phyloP scores from a whole-genome alignment of 2,113 vertebrate genomes.

The Campylomormyrus tamandua region DNA sequence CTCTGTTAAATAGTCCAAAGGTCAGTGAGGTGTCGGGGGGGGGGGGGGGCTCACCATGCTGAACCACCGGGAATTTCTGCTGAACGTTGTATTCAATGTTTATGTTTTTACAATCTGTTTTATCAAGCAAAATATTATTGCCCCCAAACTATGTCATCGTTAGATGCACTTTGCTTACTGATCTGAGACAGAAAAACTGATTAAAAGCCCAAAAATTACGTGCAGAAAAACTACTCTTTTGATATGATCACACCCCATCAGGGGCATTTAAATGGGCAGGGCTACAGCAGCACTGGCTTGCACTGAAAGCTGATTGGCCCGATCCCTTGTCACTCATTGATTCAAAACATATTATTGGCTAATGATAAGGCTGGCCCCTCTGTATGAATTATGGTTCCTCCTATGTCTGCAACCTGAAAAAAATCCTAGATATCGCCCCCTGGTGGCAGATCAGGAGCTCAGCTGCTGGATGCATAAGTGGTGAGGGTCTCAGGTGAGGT shows the following conservation, averaged over 20 bases:
- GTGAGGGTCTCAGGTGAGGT: constrained; percentile 54
- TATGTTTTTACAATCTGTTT: background rate
- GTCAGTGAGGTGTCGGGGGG: background rate
- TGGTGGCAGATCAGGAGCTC: background rate
- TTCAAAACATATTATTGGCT: background rate
- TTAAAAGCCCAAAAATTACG: background rate
- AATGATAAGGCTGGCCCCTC: background rate
- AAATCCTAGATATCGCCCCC: background rate
- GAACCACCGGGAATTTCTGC: background rate
- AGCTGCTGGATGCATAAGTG: background rate
- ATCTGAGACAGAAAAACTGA: background rate
- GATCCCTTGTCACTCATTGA: background rate
- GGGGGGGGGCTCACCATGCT: background rate
- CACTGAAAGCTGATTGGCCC: background rate
- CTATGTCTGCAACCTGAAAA: background rate
- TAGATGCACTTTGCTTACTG: background rate
- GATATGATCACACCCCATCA: background rate
- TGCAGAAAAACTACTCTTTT: background rate
- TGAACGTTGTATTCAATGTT: background rate
- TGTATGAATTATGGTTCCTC: background rate
- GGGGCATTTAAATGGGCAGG: background rate
- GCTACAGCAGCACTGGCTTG: background rate
- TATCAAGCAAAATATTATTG: background rate
- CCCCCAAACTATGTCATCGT: background rate
- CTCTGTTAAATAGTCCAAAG: background rate